phyloP scores from a whole-genome alignment of 2,888 invertebrate genomes.

The Mesorhabditis belari region DNA sequence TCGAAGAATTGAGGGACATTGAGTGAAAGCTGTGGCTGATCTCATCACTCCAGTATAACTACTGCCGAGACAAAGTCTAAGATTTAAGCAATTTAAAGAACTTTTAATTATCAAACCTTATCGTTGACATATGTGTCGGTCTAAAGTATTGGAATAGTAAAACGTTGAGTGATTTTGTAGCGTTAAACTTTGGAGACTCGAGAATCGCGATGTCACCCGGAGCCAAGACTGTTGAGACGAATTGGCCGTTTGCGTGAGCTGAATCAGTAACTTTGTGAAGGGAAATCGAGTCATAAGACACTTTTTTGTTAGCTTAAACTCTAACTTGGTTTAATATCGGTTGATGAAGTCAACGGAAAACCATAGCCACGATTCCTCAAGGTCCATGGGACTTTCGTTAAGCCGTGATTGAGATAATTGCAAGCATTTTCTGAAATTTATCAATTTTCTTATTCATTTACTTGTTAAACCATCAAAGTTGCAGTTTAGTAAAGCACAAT shows the following conservation, averaged over 20 bases:
- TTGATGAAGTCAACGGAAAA: slow-evolving; percentile 43
- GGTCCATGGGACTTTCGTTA: slow-evolving; percentile 52
- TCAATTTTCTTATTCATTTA: background rate
- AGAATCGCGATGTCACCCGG: slow-evolving; percentile 50
- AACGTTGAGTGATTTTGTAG: slow-evolving; percentile 46
- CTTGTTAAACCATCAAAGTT: slow-evolving; percentile 41
- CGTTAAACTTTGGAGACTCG: slow-evolving; percentile 48
- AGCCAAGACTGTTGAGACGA: slow-evolving; percentile 46
- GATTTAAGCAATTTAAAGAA: background rate
- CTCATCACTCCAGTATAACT: slow-evolving; percentile 45
- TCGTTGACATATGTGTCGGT: slow-evolving; percentile 47
- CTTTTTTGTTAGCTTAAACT: background rate
- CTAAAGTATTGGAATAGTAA: slow-evolving; percentile 47
- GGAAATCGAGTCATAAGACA: background rate
- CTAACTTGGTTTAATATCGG: slow-evolving; percentile 43
- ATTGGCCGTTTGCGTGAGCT: slow-evolving; percentile 45
- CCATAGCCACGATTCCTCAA: slow-evolving; percentile 46
- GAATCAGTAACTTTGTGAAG: background rate
- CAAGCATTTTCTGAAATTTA: slow-evolving; percentile 44
- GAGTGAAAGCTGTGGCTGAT: slow-evolving; percentile 40
- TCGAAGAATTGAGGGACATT: slow-evolving; percentile 48
- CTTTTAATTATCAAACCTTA: slow-evolving; percentile 11
- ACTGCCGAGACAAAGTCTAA: background rate
- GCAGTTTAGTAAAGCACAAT: slow-evolving; percentile 47
- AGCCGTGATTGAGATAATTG: slow-evolving; percentile 48